These are phyloP conservation scores for Antheraea yamamai DNA, from an alignment of 2,888 invertebrate species.

Conservation along the genomic window DNA sequence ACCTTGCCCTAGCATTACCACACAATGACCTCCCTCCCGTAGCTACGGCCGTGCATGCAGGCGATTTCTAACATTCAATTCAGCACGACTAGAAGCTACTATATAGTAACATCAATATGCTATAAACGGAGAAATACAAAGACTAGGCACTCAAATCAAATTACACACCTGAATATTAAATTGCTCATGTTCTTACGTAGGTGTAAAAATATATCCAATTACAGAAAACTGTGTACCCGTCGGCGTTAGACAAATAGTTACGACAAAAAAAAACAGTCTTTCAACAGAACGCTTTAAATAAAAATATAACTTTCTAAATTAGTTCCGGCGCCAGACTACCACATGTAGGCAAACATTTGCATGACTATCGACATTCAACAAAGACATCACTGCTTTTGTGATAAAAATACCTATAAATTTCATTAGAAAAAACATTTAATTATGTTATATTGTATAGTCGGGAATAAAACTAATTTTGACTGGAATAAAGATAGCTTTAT, in stretches of 20 bases:
- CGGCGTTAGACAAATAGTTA: constrained; percentile 49
- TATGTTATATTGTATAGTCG: neutral
- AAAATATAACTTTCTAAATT: constrained; percentile 49
- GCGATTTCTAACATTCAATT: neutral
- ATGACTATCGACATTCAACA: constrained; percentile 35
- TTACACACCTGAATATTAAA: constrained; percentile 14
- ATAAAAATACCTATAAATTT: constrained; percentile 26
- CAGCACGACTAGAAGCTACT: neutral
- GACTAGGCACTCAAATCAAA: neutral
- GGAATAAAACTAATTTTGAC: neutral
- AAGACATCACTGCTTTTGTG: constrained; percentile 18
- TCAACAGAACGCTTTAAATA: constrained; percentile 43
- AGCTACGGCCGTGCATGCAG: neutral
- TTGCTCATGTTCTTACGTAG: constrained; percentile 43
- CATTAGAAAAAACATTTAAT: constrained; percentile 25
- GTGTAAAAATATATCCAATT: constrained; percentile 56
- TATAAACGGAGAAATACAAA: neutral
- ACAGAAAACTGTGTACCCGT: constrained; percentile 51
- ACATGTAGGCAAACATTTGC: constrained; percentile 39
- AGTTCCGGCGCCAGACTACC: constrained; percentile 36
- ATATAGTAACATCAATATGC: neutral
- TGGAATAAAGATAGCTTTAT: neutral
- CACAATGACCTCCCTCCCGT: too few relatives aligned
- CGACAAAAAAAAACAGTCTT: constrained; percentile 37
- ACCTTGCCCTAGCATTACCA: too few relatives aligned